Conservation (phyloP, 2,797 vertebrate genomes). For the Anniella stebbinsi region DNA sequence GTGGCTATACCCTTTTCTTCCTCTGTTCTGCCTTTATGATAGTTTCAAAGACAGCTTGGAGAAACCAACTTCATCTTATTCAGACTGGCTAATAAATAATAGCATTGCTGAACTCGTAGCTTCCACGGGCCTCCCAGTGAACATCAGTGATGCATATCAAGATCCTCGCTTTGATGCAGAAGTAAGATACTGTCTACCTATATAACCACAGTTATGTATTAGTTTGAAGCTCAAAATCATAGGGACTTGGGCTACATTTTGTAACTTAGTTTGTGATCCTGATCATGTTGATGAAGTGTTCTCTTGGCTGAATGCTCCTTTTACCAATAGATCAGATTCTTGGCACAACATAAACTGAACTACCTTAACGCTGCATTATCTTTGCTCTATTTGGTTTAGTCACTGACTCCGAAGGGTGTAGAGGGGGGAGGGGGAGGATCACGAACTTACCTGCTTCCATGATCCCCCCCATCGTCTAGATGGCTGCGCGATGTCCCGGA, state of each 20-base stretch:
- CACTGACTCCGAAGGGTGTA: background rate
- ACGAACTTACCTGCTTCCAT: too few relatives aligned
- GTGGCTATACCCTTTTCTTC: conserved; percentile 59
- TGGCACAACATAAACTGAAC: background rate
- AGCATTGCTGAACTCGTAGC: conserved; percentile 97
- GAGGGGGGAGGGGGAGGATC: too few relatives aligned
- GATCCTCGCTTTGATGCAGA: conserved; percentile 98
- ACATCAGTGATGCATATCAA: conserved; percentile 97
- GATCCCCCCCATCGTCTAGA: too few relatives aligned
- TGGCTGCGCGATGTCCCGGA: too few relatives aligned
- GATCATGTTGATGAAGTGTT: conserved; percentile 1
- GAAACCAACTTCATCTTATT: conserved; percentile 90
- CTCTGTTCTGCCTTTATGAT: conserved; percentile 46
- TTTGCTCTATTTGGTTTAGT: conserved; percentile 34
- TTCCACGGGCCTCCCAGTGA: conserved; percentile 97
- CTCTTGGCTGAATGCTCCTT: background rate
- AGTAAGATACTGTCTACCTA: conserved; percentile 78
- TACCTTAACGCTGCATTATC: background rate
- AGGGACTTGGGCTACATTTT: background rate
- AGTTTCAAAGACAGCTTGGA: conserved; percentile 97
- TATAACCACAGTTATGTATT: background rate
- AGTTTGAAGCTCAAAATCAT: background rate
- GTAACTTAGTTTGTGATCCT: background rate
- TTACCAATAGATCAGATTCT: background rate
- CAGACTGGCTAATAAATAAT: conserved; percentile 98